Conservation (phyloP, 2,888 invertebrate genomes). For the Torymus texanus region DNA sequence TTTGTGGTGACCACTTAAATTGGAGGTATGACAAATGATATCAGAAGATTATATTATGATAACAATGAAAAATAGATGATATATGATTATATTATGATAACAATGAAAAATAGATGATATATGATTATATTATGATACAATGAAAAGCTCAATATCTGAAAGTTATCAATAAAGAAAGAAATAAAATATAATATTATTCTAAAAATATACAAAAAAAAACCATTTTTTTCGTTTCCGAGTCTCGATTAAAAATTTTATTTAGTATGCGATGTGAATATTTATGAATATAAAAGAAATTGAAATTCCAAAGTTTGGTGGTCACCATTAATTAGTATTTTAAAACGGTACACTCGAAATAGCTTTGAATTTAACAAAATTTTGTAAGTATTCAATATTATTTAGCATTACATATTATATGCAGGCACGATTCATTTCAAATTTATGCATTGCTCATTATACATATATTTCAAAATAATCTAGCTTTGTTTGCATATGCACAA, state of each 20-base stretch:
- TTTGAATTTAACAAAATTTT: conserved; percentile 29
- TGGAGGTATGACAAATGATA: conserved; percentile 19
- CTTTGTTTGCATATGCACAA: conserved; percentile 40
- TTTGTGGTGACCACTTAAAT: conserved; percentile 49
- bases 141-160: no score
- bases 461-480: conserved; percentile 12
- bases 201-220: not conserved
- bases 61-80: no score
- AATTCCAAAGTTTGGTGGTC: conserved; percentile 47
- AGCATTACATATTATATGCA: conserved; percentile 13
- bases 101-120: no score
- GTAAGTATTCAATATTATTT: conserved; percentile 47
- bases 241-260: not conserved
- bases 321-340: conserved; percentile 43
- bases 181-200: not conserved
- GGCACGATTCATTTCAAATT: conserved; percentile 33
- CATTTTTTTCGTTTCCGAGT: no score
- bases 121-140: no score
- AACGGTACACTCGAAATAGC: not conserved
- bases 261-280: not conserved
- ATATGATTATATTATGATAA: no score
- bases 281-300: not conserved
- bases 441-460: conserved; percentile 37
- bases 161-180: no score
- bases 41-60: no score